phyloP scores from a whole-genome alignment of 2,888 invertebrate species.

The Caradrina kadenii region DNA sequence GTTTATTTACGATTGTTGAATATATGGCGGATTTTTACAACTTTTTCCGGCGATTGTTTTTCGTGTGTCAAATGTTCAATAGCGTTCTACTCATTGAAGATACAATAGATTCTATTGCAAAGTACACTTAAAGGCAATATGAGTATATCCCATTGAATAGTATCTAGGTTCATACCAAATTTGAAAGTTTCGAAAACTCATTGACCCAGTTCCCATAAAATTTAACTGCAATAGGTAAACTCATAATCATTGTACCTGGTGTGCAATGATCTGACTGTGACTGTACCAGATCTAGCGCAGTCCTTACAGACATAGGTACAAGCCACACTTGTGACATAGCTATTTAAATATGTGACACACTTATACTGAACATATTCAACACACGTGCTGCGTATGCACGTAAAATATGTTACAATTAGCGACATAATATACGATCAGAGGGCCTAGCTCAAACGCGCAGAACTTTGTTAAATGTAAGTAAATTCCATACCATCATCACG shows the following conservation, averaged over 20 bases:
- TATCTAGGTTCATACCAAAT: neutral
- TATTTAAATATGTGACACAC: slow-evolving; percentile 52
- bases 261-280: slow-evolving; percentile 1
- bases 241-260: slow-evolving; percentile 30
- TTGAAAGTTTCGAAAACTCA: slow-evolving; percentile 3
- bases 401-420: slow-evolving; percentile 35
- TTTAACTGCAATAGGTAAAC: slow-evolving; percentile 7
- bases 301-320: neutral
- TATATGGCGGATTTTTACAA: neutral
- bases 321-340: slow-evolving; percentile 23
- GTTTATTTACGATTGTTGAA: slow-evolving; percentile 14
- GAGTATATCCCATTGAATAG: neutral
- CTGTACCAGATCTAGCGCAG: slow-evolving; percentile 35
- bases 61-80: slow-evolving; percentile 18
- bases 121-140: neutral
- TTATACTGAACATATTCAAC: slow-evolving; percentile 29
- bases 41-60: slow-evolving; percentile 3
- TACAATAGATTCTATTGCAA: slow-evolving; percentile 2
- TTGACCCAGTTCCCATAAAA: slow-evolving; percentile 9
- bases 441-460: neutral
- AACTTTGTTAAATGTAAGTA: no score
- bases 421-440: slow-evolving; percentile 15
- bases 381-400: slow-evolving; percentile 29
- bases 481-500: no score
- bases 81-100: neutral